These are phyloP conservation scores for Coptodon rendalli DNA, from an alignment of 2,113 vertebrate species.

Conservation along the genomic window DNA sequence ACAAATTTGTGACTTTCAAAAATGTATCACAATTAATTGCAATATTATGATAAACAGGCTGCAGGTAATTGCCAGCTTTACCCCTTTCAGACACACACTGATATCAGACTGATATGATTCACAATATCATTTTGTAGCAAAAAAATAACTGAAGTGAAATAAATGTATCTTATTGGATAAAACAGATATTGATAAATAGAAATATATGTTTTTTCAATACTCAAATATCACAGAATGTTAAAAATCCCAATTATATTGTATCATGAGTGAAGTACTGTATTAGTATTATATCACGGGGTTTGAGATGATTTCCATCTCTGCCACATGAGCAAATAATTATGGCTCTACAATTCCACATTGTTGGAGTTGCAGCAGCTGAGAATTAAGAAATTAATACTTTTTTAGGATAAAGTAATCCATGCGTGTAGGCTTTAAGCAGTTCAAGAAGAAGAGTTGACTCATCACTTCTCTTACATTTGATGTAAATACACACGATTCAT, in stretches of 20 bases:
- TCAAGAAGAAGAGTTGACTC: not conserved
- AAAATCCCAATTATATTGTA: not conserved
- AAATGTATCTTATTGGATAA: not conserved
- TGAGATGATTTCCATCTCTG: not conserved
- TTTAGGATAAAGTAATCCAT: not conserved
- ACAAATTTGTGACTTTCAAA: not conserved
- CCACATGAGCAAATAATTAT: not conserved
- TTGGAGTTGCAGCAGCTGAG: not conserved
- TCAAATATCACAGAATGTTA: not conserved
- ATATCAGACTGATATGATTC: not conserved
- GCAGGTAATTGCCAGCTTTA: not conserved
- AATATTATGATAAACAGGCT: not conserved
- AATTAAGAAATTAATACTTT: not conserved
- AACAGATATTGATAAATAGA: not conserved
- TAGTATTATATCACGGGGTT: rapidly evolving
- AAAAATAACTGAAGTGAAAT: not conserved
- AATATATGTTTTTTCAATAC: not conserved
- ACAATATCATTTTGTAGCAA: not conserved
- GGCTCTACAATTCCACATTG: rapidly evolving
- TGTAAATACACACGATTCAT: no score
- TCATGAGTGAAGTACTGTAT: not conserved
- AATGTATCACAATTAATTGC: not conserved
- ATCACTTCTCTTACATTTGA: not conserved
- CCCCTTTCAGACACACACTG: not conserved
- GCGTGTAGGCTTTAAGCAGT: not conserved